Conservation (phyloP, 2,888 invertebrate species). For the Machimus rusticus region DNA sequence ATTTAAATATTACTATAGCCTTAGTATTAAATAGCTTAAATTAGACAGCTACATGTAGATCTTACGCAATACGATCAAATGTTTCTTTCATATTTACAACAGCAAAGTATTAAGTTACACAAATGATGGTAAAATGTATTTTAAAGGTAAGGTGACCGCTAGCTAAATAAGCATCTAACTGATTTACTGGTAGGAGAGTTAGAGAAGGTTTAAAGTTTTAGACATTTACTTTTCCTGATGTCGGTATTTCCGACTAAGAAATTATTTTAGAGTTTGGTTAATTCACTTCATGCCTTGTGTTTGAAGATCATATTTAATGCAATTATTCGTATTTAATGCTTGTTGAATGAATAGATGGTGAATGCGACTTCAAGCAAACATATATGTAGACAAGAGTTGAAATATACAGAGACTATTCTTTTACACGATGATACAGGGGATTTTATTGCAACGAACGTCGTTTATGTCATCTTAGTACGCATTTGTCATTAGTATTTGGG, state of each 20-base stretch:
- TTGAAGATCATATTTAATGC: neutral
- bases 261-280: neutral
- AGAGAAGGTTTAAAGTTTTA: neutral
- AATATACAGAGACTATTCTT: neutral
- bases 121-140: neutral
- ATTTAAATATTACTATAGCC: constrained; percentile 16
- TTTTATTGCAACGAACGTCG: neutral
- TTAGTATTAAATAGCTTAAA: neutral
- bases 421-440: neutral
- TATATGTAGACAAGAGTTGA: neutral
- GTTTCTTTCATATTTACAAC: neutral
- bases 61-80: neutral
- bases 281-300: neutral
- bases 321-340: neutral
- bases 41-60: neutral
- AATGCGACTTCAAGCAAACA: neutral
- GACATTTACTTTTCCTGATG: neutral
- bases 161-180: neutral
- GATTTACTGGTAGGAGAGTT: neutral
- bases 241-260: neutral
- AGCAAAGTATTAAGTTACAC: constrained; percentile 11
- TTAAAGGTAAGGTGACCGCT: neutral
- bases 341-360: neutral
- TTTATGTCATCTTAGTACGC: neutral
- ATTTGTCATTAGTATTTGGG: neutral